Conservation (phyloP, 2,888 invertebrate genomes). For the Trachelus troglodyta region DNA sequence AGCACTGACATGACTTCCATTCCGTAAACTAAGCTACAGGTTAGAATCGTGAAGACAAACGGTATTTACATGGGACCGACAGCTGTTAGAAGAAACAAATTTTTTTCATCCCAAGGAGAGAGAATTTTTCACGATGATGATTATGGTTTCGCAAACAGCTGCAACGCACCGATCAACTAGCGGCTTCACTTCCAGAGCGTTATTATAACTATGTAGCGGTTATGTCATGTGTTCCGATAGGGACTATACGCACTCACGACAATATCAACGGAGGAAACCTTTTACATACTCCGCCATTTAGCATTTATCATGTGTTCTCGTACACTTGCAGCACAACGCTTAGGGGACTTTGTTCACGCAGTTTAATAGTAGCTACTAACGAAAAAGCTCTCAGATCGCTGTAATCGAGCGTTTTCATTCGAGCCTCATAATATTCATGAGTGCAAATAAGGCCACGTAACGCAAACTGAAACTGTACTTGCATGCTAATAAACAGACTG, state of each 20-base stretch:
- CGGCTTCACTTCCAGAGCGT: neutral
- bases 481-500: slow-evolving; percentile 41
- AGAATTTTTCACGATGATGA: neutral
- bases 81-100: neutral
- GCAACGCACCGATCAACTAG: neutral
- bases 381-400: neutral
- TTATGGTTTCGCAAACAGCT: neutral
- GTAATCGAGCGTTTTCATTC: slow-evolving; percentile 27
- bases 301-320: neutral
- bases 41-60: neutral
- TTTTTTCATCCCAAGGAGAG: neutral
- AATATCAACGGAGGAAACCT: neutral
- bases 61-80: neutral
- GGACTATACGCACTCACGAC: neutral
- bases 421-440: slow-evolving; percentile 27
- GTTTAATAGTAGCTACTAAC: neutral
- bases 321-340: neutral
- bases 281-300: slow-evolving; percentile 3
- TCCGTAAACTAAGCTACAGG: neutral
- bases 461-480: slow-evolving; percentile 40
- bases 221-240: neutral
- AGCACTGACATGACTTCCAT: neutral
- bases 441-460: slow-evolving; percentile 47
- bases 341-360: neutral
- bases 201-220: neutral